These are phyloP conservation scores for Paracyclopina nana DNA, from an alignment of 1,140 invertebrate genomes.

Conservation along the genomic window DNA sequence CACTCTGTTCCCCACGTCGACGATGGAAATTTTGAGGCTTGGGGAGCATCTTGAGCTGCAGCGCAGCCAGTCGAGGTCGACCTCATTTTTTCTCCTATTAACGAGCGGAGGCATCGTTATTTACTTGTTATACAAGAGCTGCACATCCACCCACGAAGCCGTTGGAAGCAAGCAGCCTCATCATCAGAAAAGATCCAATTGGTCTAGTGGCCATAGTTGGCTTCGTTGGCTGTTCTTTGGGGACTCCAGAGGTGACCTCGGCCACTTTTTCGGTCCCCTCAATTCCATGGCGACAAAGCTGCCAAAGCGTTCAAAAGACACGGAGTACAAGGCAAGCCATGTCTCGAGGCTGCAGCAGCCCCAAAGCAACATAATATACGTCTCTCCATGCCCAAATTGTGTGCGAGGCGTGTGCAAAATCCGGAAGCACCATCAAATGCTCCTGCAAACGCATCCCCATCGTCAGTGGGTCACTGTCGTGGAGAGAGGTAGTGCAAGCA, in stretches of 20 bases:
- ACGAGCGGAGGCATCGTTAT: neutral
- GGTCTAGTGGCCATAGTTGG: neutral
- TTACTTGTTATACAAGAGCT: neutral
- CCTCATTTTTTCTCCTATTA: neutral
- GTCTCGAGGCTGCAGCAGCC: neutral
- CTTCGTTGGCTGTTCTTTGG: neutral
- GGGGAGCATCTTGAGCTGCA: neutral
- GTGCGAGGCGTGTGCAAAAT: neutral
- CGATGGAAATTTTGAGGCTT: neutral
- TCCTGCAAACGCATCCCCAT: neutral
- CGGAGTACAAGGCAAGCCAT: neutral
- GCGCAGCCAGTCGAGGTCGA: neutral
- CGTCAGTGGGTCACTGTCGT: neutral
- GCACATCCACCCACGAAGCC: neutral
- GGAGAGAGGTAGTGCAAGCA: neutral
- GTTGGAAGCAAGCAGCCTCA: neutral
- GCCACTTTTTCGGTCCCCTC: neutral
- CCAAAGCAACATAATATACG: neutral
- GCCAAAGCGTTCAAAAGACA: neutral
- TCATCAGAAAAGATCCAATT: neutral
- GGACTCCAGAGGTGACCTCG: neutral
- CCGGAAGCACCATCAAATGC: neutral
- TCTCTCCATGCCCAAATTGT: conserved; percentile 1
- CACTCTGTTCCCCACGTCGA: neutral
- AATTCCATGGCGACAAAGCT: neutral